phyloP scores from a whole-genome alignment of 2,113 vertebrate species.

The Sitta europaea region DNA sequence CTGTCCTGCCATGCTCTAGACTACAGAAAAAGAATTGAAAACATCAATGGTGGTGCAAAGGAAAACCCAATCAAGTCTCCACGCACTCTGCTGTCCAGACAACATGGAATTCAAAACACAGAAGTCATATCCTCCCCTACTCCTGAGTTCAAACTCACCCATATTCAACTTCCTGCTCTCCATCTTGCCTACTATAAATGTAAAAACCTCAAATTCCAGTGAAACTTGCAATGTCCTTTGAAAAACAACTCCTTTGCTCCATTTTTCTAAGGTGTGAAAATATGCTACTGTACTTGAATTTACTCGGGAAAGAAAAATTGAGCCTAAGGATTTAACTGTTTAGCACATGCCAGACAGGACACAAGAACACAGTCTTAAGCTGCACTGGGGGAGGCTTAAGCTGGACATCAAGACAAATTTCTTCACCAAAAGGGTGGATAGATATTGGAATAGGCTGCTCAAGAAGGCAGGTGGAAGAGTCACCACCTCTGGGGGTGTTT shows the following conservation, averaged over 20 bases:
- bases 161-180: background rate
- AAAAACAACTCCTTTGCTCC: background rate
- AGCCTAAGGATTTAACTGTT: background rate
- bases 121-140: fast-evolving
- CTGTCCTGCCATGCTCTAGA: constrained; percentile 81
- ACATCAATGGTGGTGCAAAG: background rate
- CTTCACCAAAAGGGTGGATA: background rate
- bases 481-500: background rate
- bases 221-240: background rate
- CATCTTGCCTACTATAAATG: background rate
- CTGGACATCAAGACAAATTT: background rate
- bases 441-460: background rate
- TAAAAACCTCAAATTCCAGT: background rate
- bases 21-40: constrained; percentile 53
- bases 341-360: background rate
- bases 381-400: background rate
- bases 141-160: background rate
- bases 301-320: background rate
- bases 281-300: background rate
- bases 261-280: background rate
- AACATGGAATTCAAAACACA: fast-evolving
- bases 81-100: background rate
- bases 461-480: background rate
- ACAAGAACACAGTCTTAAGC: background rate
- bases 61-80: background rate